Evolutionary conservation across 2,113 vertebrate species (phyloP), one percentile per base, ranked within the genome.

Genomic region (Gadus macrocephalus): DNA sequence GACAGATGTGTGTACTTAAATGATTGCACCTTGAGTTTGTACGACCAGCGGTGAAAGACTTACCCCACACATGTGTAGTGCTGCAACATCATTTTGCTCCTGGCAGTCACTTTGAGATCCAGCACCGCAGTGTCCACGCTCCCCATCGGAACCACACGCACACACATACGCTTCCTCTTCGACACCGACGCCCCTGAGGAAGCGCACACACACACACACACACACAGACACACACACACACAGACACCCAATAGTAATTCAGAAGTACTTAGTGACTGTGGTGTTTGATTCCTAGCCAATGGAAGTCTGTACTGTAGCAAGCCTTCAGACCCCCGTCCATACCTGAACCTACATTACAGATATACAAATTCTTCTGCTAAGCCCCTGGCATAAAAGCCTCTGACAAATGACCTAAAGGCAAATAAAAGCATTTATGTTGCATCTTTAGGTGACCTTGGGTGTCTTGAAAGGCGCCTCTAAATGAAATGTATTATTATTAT

Each of bases 91-190:
- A 91, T 90, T 83, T 89, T 95, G 87, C 87, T 93, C 85, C 92
- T 96, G 74, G 86, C 81, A 0, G 94, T 96, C 74, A 97, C 83
- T 59, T 90, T 83, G 66, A 97, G 73, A 19, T 95, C 94, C 69
- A 93, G 74, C 59, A 96, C 88, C 0, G 92, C 95, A 0, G 74
- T 86, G 20, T 92, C 92, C 0, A 93, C 87, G 0, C 82, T 86
- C 5, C 77, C 88, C 66, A 86, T 72, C 0, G 94, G 92, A 15
- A 87, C 77, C 11, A 93, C 59, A 49, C 86, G 91, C 22, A 93
- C 78, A 69, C 93, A 95, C 25, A 96, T 19, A 0, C 94, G 88
- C 22, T 96, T 96, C 87, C 95, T 95, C 88, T 95, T 96, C 22
- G 87, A 93, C 27, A 91, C 70, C 0, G 88, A 87, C 1, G 87